These are phyloP conservation scores for Cynocephalus volans DNA, from an alignment of 2,113 vertebrate species.

Conservation along the genomic window DNA sequence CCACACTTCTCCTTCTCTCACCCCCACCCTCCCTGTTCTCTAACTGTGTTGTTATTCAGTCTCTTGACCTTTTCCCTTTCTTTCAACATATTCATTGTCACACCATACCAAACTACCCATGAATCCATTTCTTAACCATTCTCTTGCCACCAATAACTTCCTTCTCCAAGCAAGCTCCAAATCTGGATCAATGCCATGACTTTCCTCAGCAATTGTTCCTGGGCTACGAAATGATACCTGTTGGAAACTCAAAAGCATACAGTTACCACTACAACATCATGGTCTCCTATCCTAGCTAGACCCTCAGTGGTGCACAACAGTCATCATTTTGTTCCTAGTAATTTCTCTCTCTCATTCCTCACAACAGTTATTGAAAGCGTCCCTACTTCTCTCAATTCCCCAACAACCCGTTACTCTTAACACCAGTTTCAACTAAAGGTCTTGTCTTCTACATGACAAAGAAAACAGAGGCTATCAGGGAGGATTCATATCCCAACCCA, in stretches of 20 bases:
- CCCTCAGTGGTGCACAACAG: not conserved
- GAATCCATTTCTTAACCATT: not conserved
- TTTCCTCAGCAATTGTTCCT: too few relatives aligned
- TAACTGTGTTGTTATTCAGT: too few relatives aligned
- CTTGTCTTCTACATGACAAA: not conserved
- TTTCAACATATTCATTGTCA: not conserved
- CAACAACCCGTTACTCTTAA: not conserved
- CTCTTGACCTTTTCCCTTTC: not conserved
- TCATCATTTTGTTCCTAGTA: not conserved
- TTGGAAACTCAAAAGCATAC: not conserved
- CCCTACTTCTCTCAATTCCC: not conserved
- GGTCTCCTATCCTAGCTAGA: not conserved
- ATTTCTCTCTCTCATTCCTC: not conserved
- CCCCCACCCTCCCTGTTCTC: not conserved
- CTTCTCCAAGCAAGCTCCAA: not conserved
- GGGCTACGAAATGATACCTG: not conserved
- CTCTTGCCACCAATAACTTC: not conserved
- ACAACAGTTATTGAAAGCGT: not conserved
- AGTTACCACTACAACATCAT: fast-evolving
- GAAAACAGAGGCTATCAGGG: not conserved
- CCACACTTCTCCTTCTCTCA: not conserved
- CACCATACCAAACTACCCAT: fast-evolving
- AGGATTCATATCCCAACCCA: not conserved
- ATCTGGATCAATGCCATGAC: too few relatives aligned
- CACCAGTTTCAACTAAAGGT: not conserved